Conservation (phyloP, 2,113 vertebrate genomes). For the Pelecanoides urinatrix region DNA sequence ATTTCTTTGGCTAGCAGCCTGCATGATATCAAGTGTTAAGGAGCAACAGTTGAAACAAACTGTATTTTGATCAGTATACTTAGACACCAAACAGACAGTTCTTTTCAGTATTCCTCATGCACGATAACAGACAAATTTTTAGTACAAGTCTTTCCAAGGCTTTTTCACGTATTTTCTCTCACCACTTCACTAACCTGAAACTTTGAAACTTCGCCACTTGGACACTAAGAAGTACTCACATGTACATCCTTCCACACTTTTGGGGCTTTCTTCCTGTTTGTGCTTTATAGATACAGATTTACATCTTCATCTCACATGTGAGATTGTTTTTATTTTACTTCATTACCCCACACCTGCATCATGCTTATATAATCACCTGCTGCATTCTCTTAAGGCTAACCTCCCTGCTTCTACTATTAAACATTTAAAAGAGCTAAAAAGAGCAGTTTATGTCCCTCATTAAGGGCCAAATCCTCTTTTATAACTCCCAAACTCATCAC, state of each 20-base stretch:
- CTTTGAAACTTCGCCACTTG: background rate
- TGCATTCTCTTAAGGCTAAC: background rate
- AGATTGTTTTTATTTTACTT: background rate
- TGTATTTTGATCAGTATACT: background rate
- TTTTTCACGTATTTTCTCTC: background rate
- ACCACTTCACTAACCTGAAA: background rate
- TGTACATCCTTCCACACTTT: background rate
- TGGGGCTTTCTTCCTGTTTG: background rate
- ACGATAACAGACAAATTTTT: background rate
- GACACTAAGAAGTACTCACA: background rate
- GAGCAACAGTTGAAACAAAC: background rate
- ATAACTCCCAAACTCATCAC: background rate
- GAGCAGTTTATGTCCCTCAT: background rate
- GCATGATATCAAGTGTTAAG: slow-evolving; percentile 26
- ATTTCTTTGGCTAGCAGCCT: slow-evolving; percentile 40
- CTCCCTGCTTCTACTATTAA: background rate
- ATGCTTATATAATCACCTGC: background rate
- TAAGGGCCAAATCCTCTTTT: background rate
- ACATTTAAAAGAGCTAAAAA: background rate
- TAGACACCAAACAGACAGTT: background rate
- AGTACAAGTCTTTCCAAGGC: background rate
- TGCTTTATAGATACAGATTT: background rate
- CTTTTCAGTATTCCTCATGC: background rate
- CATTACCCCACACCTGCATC: background rate
- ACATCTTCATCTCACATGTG: accelerated